Base-by-base conservation (phyloP, 2,797 vertebrate genomes). In the Dendrocincla fuliginosa region DNA sequence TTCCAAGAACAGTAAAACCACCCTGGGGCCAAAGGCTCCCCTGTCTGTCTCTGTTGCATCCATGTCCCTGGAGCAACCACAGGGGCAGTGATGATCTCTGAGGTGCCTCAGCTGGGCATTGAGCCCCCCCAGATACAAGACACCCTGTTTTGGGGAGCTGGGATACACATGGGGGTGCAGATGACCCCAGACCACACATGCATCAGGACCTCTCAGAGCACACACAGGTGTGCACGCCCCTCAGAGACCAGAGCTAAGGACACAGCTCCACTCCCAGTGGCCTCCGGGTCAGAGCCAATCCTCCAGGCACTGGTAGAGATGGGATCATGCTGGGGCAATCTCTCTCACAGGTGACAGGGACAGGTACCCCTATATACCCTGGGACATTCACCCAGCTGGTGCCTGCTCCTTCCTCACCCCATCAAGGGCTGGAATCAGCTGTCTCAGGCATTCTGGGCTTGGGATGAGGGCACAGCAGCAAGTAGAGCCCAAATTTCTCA, bases 61-160 rank as follows among this genome's bases (percentile, higher is more conserved):
- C 9, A 5, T 4, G 8, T 23, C 41, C n/a, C 28, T 22, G 19
- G 17, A 64, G 53, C 13, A 56, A 41, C 30, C 2, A 0, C 0
- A 0, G 24, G 28, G 70, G 14, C 41, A 35, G 30, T 6, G 27
- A 12, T 65, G 67, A 53, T 4, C 20, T 33, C 10, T 6, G 25
- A 55, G 67, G 14, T 25, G 28, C 49, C 44, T 27, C 32, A 90
- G 47, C n/a, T 46, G 39, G 35, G 5, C 15, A 23, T 7, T 70
- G 69, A 37, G 44, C 8, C 32, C 42, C 44, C 56, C 33, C n/a
- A 49, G 70, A 11, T 52, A 53, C 28, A 30, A 68, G 39, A 47
- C 24, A 17, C 14, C 16, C 15, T 61, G 0, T 2, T 68, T 18
- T 24, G 1, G 13, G 32, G 49, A 39, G 2, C 3, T 69, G 56